Evolutionary conservation across 2,113 vertebrate species (phyloP).

Genomic region (Erythrocercus mccallii): DNA sequence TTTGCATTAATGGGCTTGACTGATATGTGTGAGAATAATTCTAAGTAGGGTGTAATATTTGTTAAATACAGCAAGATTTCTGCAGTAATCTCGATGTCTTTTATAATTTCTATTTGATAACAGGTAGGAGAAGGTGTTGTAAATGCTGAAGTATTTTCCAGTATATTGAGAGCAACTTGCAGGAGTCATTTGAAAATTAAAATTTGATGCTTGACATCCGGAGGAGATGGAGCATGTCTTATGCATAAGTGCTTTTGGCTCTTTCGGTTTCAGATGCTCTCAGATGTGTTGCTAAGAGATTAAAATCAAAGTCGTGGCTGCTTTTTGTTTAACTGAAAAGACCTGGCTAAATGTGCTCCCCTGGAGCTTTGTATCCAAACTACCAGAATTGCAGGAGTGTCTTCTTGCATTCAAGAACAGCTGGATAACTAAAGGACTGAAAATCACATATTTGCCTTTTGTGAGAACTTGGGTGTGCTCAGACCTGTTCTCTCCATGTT

Average conservation of each 20-base stretch:
- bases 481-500: not conserved
- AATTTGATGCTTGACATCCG: not conserved
- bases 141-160: fast-evolving
- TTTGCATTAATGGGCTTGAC: not conserved
- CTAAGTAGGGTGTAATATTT: not conserved
- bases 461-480: not conserved
- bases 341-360: not conserved
- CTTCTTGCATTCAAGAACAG: not conserved
- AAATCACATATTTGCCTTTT: not conserved
- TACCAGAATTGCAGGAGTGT: not conserved
- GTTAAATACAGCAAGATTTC: not conserved
- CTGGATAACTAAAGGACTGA: not conserved
- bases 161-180: not conserved
- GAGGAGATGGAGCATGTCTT: not conserved
- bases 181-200: not conserved
- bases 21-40: fast-evolving
- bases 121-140: not conserved
- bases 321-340: not conserved
- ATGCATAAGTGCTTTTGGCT: not conserved
- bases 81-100: not conserved
- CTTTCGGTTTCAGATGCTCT: not conserved
- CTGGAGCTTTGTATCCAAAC: not conserved
- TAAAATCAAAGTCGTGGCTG: not conserved
- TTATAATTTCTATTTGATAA: not conserved
- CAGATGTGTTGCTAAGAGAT: not conserved